Evolutionary conservation across 2,797 vertebrate species (phyloP).

Genomic region (Rhadinocentrus ornatus): DNA sequence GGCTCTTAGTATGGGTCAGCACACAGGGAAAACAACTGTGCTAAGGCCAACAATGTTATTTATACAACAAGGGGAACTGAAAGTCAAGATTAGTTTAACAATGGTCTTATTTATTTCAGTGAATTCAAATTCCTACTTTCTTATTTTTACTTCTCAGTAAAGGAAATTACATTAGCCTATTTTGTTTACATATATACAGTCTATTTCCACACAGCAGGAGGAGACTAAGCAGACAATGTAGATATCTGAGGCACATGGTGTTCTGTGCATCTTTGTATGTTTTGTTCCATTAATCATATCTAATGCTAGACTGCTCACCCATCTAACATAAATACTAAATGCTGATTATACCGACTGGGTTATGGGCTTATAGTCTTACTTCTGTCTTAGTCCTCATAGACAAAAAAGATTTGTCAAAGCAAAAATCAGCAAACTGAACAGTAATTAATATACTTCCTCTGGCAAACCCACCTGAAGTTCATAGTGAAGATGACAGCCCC

Average conservation of each 20-base stretch:
- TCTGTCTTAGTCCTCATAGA: background rate
- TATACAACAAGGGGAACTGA: background rate
- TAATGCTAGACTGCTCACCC: background rate
- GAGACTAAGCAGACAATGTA: too few relatives aligned
- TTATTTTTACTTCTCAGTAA: background rate
- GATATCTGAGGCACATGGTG: background rate
- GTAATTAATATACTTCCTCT: background rate
- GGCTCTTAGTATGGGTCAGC: slow-evolving; percentile 9
- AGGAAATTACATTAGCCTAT: background rate
- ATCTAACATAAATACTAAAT: background rate
- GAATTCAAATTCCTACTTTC: background rate
- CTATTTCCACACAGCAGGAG: background rate
- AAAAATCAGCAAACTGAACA: slow-evolving; percentile 7
- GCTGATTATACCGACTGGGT: background rate
- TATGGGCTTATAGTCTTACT: background rate
- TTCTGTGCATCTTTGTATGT: background rate
- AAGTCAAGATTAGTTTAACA: slow-evolving; percentile 17
- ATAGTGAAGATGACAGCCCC: slow-evolving; percentile 87
- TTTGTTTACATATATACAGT: background rate
- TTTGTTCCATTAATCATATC: background rate
- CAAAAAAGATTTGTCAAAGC: background rate
- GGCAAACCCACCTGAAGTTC: slow-evolving; percentile 83
- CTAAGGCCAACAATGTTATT: slow-evolving; percentile 3
- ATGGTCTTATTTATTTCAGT: background rate
- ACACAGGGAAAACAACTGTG: slow-evolving; percentile 34